Percentiles rank a stretch among this genome's conserved stretches.
phyloP scores from a whole-genome alignment of 2,797 vertebrate genomes.

The Coilia nasus region DNA sequence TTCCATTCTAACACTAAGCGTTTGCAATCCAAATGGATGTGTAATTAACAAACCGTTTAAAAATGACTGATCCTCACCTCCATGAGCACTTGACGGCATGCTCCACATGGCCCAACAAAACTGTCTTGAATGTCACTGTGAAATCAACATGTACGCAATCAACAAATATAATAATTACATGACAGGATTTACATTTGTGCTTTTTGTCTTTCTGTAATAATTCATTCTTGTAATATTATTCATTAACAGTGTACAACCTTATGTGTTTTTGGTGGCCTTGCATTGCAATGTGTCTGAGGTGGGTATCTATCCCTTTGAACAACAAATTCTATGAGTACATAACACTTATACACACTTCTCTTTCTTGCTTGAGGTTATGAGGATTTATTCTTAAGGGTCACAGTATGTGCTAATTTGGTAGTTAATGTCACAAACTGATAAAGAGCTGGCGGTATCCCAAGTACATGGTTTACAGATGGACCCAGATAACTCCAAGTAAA shows the following conservation, averaged over 20 bases:
- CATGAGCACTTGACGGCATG: conserved; percentile 92
- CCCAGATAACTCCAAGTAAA: too few species aligned
- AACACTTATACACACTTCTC: neutral
- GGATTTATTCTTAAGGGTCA: neutral
- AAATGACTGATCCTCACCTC: conserved; percentile 76
- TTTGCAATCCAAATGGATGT: too few species aligned
- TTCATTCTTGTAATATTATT: neutral
- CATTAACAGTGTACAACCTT: neutral
- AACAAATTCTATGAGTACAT: neutral
- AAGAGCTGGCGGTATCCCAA: too few species aligned
- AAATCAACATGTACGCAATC: neutral
- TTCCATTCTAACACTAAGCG: too few species aligned
- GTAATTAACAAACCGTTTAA: too few species aligned
- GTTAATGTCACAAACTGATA: too few species aligned
- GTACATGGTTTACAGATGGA: too few species aligned
- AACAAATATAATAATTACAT: neutral
- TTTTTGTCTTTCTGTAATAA: too few species aligned
- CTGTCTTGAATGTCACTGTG: conserved; percentile 79
- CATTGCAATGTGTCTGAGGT: neutral
- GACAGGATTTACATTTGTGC: neutral
- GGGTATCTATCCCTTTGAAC: neutral
- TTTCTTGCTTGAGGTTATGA: neutral
- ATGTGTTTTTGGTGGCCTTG: neutral
- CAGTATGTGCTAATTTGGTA: neutral
- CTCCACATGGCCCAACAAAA: conserved; percentile 87